Evolutionary conservation across 2,797 vertebrate genomes (phyloP).

Genomic region (Oreochromis mossambicus): DNA sequence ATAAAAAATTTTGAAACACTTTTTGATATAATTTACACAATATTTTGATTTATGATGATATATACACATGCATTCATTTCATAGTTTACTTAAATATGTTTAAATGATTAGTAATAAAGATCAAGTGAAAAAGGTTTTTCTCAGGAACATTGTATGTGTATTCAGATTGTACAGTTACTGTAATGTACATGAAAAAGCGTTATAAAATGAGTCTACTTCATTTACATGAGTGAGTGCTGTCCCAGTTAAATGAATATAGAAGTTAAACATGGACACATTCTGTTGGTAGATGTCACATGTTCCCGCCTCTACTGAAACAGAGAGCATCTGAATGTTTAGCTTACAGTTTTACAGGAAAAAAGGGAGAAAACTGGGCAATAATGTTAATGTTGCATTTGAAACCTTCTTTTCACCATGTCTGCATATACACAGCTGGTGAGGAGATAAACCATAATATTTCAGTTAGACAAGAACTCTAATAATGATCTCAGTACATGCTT

Average conservation of each 20-base stretch:
- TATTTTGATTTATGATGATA: not conserved
- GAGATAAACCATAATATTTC: not conserved
- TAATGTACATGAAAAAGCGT: not conserved
- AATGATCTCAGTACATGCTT: not conserved
- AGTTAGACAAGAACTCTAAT: not conserved
- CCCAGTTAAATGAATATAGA: not conserved
- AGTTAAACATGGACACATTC: not conserved
- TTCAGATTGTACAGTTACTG: not conserved
- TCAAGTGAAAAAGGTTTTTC: rapidly evolving
- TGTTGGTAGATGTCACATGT: not conserved
- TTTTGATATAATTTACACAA: not conserved
- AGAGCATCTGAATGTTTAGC: not conserved
- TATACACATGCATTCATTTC: not conserved
- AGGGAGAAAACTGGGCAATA: not conserved
- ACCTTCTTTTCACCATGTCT: not conserved
- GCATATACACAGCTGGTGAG: not conserved
- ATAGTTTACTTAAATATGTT: rapidly evolving
- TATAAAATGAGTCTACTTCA: not conserved
- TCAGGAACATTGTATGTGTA: not conserved
- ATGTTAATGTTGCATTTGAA: not conserved
- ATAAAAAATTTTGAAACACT: not conserved
- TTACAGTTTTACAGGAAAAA: not conserved
- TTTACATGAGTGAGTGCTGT: not conserved
- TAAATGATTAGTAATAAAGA: not conserved
- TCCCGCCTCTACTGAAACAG: not conserved